These are phyloP conservation scores for mouse (Mus musculus) DNA, from an alignment of 2,113 vertebrate genomes.

Conservation along the genomic window GRCm39 chr3:127774501-127775000, in stretches of 20 bases:
- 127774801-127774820: neutral
- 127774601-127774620: too few species aligned
- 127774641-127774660: neutral
- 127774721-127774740: neutral
- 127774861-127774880: neutral
- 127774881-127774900: neutral
- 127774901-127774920: neutral
- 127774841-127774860: neutral
- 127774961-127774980: neutral
- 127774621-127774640: neutral
- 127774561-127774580: neutral
- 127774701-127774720: neutral
- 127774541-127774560: neutral
- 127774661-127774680: neutral
- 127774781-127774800: constrained; percentile 46
- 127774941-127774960: neutral
- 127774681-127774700: neutral
- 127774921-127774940: neutral
- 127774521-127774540: neutral
- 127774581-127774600: neutral
- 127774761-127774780: neutral
- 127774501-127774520: neutral
- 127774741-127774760: neutral
- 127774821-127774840: neutral
- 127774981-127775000: neutral